Evolutionary conservation across 92 coral and sea anemone genomes (phyloP), one percentile per base, ranked within the genome.

Genomic region (Paramuricea clavata): DNA sequence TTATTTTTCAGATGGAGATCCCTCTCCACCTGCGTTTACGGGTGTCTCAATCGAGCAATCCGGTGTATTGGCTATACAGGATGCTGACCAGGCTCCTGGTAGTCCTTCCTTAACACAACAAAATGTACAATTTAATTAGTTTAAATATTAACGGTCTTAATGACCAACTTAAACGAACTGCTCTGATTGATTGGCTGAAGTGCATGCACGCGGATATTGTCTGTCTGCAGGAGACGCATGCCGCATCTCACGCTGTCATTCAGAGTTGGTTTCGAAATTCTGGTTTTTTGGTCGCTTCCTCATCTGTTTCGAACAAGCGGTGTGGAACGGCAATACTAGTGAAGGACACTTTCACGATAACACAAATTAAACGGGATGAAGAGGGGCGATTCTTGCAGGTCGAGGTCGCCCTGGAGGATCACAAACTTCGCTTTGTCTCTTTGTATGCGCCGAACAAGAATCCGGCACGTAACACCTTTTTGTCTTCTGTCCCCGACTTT

Each of bases 381-480:
- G 65, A 34, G 0, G 95, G 95, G 0, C 93, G 89, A 27, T 89
- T 89, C 33, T n/a, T 57, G 1, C 35, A 13, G 25, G 39, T 64
- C 35, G 15, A 9, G 17, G 52, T 87, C n/a, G 4, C 17, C 0
- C 49, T 74, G 15, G 54, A 15, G 0, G 81, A 23, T 2, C 11
- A 31, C 6, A 1, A 12, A 0, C 81, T 88, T 17, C 28, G 91
- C 0, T 65, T 91, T 1, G 52, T 36, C 23, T 81, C 86, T 26
- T 21, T 93, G 1, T 88, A 93, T 71, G 93, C 92, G 5, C 95
- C 92, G 1, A 89, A 92, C 47, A 81, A 56, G 0, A 84, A 85
- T 61, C 86, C 83, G 0, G 82, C 62, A 6, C 86, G 90, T 0
- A 69, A 81, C 3, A 17, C 8, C 10, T 86, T 88, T 17, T 73